These are phyloP conservation scores for Neopipo cinnamomea DNA, from an alignment of 2,113 vertebrate species.

Conservation along the genomic window DNA sequence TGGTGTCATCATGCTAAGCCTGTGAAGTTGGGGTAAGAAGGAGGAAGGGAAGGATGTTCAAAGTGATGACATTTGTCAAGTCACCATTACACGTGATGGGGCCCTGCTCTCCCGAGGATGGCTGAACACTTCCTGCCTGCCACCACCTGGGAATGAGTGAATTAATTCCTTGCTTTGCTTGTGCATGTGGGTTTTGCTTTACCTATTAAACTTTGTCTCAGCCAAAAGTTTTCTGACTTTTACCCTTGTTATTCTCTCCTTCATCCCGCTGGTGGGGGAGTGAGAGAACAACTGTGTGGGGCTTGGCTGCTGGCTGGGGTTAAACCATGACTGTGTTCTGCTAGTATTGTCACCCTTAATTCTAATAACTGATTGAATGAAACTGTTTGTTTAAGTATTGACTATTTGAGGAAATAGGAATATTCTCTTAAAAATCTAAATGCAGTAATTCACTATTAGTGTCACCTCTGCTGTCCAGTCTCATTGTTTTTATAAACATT, in stretches of 20 bases:
- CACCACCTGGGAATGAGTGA: not conserved
- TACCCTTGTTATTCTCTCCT: not conserved
- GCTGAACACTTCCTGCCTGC: not conserved
- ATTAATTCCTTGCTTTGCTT: not conserved
- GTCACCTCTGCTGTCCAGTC: not conserved
- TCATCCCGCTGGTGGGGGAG: fast-evolving
- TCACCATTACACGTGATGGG: fast-evolving
- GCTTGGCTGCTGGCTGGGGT: not conserved
- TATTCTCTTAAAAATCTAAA: not conserved
- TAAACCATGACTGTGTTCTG: not conserved
- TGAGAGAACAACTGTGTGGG: not conserved
- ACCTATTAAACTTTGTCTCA: not conserved
- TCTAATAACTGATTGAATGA: not conserved
- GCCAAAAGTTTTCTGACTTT: not conserved
- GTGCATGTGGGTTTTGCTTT: not conserved
- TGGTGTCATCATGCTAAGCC: not conserved
- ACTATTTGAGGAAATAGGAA: not conserved
- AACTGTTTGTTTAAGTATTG: not conserved
- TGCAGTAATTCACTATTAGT: not conserved
- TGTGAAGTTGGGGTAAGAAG: not conserved
- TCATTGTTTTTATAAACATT: not conserved
- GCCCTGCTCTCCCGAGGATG: not conserved
- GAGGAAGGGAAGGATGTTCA: not conserved
- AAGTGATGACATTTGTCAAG: not conserved
- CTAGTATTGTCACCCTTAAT: not conserved